Base-by-base conservation (phyloP, 2,797 vertebrate species). In the Lagorchestes hirsutus region DNA sequence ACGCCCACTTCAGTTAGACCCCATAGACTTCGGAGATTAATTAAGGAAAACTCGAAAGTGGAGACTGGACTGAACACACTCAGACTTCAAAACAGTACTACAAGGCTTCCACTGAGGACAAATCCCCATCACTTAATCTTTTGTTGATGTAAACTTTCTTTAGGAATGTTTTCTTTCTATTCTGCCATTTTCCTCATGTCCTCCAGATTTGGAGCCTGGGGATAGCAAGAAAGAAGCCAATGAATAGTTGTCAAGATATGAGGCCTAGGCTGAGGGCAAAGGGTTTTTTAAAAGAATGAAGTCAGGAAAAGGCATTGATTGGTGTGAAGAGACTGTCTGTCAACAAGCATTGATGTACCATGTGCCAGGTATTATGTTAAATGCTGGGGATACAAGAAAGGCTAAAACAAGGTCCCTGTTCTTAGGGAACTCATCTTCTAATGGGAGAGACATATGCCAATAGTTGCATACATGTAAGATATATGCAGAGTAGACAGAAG, bases 1-100 rank as follows among this genome's bases (percentile, higher is more conserved):
- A 96, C 1, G 6, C 16, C 94, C 95, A 93, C 97, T 98, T 96
- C 96, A 97, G 96, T 95, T 91, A 94, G 96, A 94, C 90, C 91
- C 24, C 54, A 11, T 93, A 52, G 92, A 56, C 90, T 93, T 56
- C 91, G 54, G 94, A 82, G 94, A 92, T 96, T 94, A 92, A 93
- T 52, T 95, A 94, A 93, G 93, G 67, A 59, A 74, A 16, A 92
- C 62, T 16, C 87, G 94, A 55, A 90, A 46, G 93, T 14, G 5
- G 27, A 55, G 31, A 46, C 4, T 24, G 46, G 28, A 13, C 3
- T 59, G 2, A 3, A 31, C 0, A 4, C 13, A 1, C 40, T 14
- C 31, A 34, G 2, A 54, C 52, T 54, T 11, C 0, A 0, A 14
- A 40, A 31, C 82, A 40, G 22, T 54, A 0, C 29, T 0, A 0